Evolutionary conservation across 2,797 vertebrate species (phyloP).

Genomic region (Platyrinchus mystaceus): DNA sequence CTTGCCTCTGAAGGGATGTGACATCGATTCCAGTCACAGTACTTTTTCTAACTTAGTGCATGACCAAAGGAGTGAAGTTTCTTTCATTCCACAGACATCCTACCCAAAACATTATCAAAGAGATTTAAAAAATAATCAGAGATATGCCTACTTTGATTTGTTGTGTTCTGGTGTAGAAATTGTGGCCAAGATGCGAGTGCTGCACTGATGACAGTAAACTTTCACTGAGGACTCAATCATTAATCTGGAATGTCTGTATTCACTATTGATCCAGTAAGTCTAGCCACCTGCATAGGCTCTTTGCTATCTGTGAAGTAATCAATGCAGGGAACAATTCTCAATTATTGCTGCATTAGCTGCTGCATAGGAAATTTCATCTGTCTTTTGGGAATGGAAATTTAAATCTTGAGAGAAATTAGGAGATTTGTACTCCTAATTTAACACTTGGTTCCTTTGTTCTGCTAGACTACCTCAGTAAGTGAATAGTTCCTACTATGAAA

Average conservation of each 20-base stretch:
- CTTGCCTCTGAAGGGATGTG: neutral
- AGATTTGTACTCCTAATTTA: neutral
- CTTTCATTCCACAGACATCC: neutral
- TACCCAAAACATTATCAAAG: neutral
- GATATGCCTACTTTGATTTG: neutral
- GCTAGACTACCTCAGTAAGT: neutral
- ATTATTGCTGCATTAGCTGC: neutral
- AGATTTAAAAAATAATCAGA: neutral
- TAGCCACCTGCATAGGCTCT: neutral
- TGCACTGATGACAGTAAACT: neutral
- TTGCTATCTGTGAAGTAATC: neutral
- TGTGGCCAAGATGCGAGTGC: neutral
- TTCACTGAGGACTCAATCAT: neutral
- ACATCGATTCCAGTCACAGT: neutral
- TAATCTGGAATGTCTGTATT: neutral
- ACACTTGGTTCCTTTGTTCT: neutral
- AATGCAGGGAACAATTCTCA: neutral
- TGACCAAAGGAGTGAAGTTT: neutral
- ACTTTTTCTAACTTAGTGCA: neutral
- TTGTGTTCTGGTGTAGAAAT: neutral
- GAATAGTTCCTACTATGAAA: neutral
- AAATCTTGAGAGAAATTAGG: constrained; percentile 3
- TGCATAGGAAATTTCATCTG: neutral
- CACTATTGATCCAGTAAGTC: neutral
- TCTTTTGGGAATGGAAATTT: neutral